Evolutionary conservation across 1,140 invertebrate genomes (phyloP), one percentile per base, ranked within the genome.

Genomic region (Spodoptera frugiperda): DNA sequence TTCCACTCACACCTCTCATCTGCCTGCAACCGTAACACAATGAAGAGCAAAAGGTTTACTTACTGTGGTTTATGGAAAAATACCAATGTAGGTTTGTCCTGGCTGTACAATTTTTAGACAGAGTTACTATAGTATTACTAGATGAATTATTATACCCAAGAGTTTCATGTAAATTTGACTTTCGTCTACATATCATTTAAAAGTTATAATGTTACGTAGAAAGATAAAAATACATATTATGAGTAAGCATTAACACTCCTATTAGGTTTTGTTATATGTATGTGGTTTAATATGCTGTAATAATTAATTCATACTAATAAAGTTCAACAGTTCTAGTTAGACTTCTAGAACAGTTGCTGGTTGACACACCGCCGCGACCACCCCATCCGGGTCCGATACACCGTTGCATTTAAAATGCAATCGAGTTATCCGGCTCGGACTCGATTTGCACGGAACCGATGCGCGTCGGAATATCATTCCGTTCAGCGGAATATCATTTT

Each of bases 391-490:
- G 17, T 25, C 70, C 25, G 39, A 46, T 59, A 59, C 55, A 57
- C 70, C 39, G 33, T 48, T 76, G 51, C 74, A 76, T 76, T 68
- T 57, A 76, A 67, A 80, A 80, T 77, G 63, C 74, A 80, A 74
- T 80, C 33, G 59, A 77, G 21, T 77, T 80, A 80, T 59, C 11
- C 59, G 19, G 15, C 33, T 21, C 17, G 21, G 51, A 55, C 15
- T 76, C 75, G 51, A 79, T 79, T 79, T 71, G 30, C 48, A 70
- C 70, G n/a, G 48, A 33, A 67, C 51, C 51, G 49, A 48, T 54
- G 25, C 30, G 51, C 63, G 44, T 55, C 21, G 61, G 53, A 76
- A 76, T 76, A 59, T 76, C 61, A 76, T 76, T 76, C 15, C 49
- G 48, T n/a, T 65, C 21, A 49, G 21, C 44, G 8, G 59, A 63